Base-by-base conservation (phyloP, 2,888 invertebrate species). In the Amiota mariae region DNA sequence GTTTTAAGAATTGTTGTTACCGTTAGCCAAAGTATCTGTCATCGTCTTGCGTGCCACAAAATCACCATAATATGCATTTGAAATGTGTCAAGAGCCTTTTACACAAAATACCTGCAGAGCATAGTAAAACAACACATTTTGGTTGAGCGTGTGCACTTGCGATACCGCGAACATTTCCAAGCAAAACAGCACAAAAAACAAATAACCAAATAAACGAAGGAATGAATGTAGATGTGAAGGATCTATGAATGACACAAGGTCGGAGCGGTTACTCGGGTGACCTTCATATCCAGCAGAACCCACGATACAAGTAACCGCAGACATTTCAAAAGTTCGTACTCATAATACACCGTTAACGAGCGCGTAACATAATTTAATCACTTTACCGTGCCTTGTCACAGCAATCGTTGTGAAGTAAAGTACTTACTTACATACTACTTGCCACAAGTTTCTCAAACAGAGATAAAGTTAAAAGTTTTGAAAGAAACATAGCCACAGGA, bases 281-380 rank as follows among this genome's bases (percentile, higher is more conserved):
- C 10, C 10, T 36, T 36, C 36, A 36, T 36, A 36, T 2, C 36
- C 36, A 36, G 36, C 6, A 36, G 36, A 15, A 49, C n/a, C 63
- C n/a, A 64, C 64, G 2, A 47, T 6, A 46, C 18, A 67, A 54
- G 13, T 48, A 20, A 54, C 67, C 51, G 12, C 67, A 66, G 15
- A 36, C 47, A 66, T 66, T 48, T 48, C 36, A 66, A 48, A 15
- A 48, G 54, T 68, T 24, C 10, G 36, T 24, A n/a, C 48, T 54
- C 24, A 8, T 68, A 66, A 66, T 66, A 49, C 13, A 46, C 66
- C 67, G 54, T 54, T 68, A 68, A 68, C 54, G 67, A 68, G 54
- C 36, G 36, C 51, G 54, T 24, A 24, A 54, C 54, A 24, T 54
- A 68, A 68, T 68, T 68, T 54, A 68, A 54, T 68, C 24, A 48